phyloP scores from a whole-genome alignment of 2,797 vertebrate genomes.

The Trematomus bernacchii region DNA sequence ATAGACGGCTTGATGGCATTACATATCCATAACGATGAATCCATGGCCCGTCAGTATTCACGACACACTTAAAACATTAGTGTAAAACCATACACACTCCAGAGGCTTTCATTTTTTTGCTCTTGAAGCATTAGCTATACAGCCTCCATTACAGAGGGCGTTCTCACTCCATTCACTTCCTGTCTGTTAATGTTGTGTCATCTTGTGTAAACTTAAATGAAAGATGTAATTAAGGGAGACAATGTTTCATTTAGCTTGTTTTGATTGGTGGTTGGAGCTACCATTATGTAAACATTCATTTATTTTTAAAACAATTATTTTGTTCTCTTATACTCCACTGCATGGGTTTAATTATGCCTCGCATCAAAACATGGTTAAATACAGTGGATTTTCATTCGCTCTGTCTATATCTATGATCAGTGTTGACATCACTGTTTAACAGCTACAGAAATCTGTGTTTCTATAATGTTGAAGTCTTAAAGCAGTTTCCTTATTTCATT shows the following conservation, averaged over 20 bases:
- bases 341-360: slow-evolving; percentile 8
- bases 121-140: slow-evolving; percentile 58
- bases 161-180: slow-evolving; percentile 19
- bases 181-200: slow-evolving; percentile 30
- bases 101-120: slow-evolving; percentile 70
- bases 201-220: slow-evolving; percentile 48
- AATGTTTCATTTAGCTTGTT: slow-evolving; percentile 9
- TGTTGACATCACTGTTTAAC: neutral
- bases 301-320: neutral
- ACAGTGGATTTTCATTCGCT: neutral
- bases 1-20: slow-evolving; percentile 65
- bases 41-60: slow-evolving; percentile 49
- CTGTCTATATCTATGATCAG: neutral
- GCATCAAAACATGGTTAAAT: neutral
- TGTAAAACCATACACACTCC: slow-evolving; percentile 56
- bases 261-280: slow-evolving; percentile 1
- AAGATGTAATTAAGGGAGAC: slow-evolving; percentile 6
- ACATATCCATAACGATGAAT: slow-evolving; percentile 59
- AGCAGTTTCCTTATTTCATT: too few relatives aligned
- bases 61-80: slow-evolving; percentile 55
- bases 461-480: too few relatives aligned
- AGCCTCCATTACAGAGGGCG: slow-evolving; percentile 52
- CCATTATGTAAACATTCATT: slow-evolving; percentile 8
- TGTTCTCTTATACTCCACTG: neutral
- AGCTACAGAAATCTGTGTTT: too few relatives aligned